Conservation (phyloP, 2,113 vertebrate species). For the Orthonyx spaldingii region DNA sequence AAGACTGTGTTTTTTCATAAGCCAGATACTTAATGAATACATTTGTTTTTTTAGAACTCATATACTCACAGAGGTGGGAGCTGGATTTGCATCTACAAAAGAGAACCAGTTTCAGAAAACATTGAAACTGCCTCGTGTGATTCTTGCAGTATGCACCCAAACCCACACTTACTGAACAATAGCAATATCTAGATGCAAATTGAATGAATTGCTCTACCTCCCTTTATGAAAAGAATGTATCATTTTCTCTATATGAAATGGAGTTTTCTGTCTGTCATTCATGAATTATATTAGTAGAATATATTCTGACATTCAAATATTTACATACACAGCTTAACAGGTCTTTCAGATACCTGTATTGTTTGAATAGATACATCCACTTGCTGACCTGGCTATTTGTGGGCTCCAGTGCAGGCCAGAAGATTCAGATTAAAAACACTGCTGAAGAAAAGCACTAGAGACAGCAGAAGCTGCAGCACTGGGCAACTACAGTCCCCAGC, state of each 20-base stretch:
- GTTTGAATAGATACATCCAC: not conserved
- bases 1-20: not conserved
- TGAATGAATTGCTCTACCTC: not conserved
- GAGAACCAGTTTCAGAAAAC: not conserved
- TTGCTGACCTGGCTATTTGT: not conserved
- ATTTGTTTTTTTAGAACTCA: not conserved
- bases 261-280: not conserved
- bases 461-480: not conserved
- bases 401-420: not conserved
- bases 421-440: not conserved
- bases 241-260: not conserved
- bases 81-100: not conserved
- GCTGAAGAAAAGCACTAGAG: not conserved
- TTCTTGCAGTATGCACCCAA: not conserved
- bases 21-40: not conserved
- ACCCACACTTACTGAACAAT: not conserved
- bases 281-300: not conserved
- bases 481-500: not conserved
- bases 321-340: not conserved
- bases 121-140: not conserved
- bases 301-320: not conserved
- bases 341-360: not conserved
- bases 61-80: not conserved
- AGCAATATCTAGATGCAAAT: conserved; percentile 3
- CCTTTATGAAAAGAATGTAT: not conserved